A percentile compares a stretch with the other conserved stretches of the same genome.
These are phyloP conservation scores for Dynastes grantii DNA, from an alignment of 2,888 invertebrate genomes.

Conservation along the genomic window DNA sequence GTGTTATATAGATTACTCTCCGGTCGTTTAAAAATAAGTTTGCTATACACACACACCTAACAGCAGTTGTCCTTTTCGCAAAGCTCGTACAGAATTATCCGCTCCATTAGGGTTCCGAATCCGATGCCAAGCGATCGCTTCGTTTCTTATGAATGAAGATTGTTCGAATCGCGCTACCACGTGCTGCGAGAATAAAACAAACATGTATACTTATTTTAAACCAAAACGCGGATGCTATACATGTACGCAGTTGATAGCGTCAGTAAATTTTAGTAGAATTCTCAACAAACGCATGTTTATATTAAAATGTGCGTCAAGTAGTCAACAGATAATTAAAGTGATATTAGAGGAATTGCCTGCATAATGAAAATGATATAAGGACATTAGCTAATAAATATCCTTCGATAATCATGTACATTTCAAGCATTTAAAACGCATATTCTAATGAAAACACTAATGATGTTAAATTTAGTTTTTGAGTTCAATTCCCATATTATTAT, in stretches of 20 bases:
- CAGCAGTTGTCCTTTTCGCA: slow-evolving; percentile 22
- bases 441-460: too few relatives aligned
- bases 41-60: slow-evolving; percentile 10
- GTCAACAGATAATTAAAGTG: not conserved
- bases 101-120: slow-evolving; percentile 37
- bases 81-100: slow-evolving; percentile 42
- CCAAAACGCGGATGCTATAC: slow-evolving; percentile 30
- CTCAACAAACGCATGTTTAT: slow-evolving; percentile 9
- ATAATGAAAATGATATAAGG: too few relatives aligned
- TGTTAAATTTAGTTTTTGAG: too few relatives aligned
- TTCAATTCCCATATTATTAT: too few relatives aligned
- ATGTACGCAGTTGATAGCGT: slow-evolving; percentile 16
- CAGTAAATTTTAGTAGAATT: slow-evolving; percentile 21
- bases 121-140: slow-evolving; percentile 35
- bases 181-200: slow-evolving; percentile 26
- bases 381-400: too few relatives aligned
- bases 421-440: too few relatives aligned
- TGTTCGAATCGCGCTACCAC: slow-evolving; percentile 13
- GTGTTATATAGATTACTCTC: slow-evolving; percentile 26
- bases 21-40: slow-evolving; percentile 39
- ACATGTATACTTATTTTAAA: slow-evolving; percentile 20
- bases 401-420: too few relatives aligned
- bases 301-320: slow-evolving; percentile 5
- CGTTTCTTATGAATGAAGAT: slow-evolving; percentile 42
- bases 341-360: not conserved